Conservation (phyloP, 1,140 invertebrate genomes). For the Helicoverpa armigera region DNA sequence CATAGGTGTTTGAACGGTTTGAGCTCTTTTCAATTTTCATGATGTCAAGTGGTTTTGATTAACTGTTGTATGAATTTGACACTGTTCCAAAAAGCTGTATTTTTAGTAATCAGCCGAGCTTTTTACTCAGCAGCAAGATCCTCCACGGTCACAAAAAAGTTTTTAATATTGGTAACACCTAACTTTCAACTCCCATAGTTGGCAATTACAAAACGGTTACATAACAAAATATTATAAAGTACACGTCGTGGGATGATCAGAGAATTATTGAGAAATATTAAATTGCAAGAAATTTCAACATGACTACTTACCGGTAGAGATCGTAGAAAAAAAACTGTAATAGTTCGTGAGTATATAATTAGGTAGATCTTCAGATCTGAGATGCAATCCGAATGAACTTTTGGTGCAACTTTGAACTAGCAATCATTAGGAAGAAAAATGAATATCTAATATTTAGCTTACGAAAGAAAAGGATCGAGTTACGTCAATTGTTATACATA, state of each 20-base stretch:
- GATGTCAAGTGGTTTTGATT: no score
- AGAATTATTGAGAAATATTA: constrained; percentile 29
- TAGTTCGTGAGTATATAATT: constrained; percentile 31
- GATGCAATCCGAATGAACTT: constrained; percentile 9
- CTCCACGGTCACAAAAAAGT: no score
- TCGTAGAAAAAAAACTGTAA: constrained; percentile 13
- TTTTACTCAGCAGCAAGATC: no score
- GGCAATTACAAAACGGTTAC: constrained; percentile 13
- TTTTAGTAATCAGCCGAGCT: no score
- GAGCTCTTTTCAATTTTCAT: no score
- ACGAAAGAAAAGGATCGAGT: no score
- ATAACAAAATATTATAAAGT: constrained; percentile 11
- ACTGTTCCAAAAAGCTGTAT: no score
- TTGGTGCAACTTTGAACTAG: constrained; percentile 14
- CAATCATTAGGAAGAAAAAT: not conserved
- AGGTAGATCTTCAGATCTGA: not conserved
- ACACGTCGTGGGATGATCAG: constrained; percentile 36
- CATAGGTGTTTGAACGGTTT: no score
- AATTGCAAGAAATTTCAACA: constrained; percentile 46
- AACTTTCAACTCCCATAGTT: not conserved
- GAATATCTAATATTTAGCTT: not conserved
- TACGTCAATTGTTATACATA: no score
- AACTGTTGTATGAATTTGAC: no score
- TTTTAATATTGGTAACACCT: no score
- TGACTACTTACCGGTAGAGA: constrained; percentile 10